Percentiles rank a stretch among this genome's conserved stretches.
phyloP scores from a whole-genome alignment of 2,797 vertebrate genomes.

The Acrossocheilus fasciatus region DNA sequence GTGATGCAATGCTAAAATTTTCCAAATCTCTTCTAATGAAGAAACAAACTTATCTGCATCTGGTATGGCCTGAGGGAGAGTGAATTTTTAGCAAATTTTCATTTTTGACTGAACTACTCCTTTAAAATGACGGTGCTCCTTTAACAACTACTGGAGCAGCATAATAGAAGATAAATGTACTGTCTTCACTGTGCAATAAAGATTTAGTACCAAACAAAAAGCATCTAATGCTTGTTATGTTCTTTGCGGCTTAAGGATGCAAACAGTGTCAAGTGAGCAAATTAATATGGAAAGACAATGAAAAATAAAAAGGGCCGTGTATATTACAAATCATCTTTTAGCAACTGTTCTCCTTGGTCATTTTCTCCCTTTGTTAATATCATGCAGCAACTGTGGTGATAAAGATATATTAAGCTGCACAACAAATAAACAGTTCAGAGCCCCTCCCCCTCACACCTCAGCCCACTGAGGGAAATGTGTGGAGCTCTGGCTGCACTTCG shows the following conservation, averaged over 20 bases:
- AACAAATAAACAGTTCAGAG: conserved; percentile 32
- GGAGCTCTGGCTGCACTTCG: conserved; percentile 2
- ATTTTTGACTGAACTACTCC: neutral
- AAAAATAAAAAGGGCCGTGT: neutral
- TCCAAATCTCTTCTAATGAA: neutral
- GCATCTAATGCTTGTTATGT: conserved; percentile 3
- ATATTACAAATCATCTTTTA: conserved; percentile 14
- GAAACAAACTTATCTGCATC: neutral
- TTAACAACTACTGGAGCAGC: conserved; percentile 7
- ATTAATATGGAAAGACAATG: conserved; percentile 10
- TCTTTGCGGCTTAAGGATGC: neutral
- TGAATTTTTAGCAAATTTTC: neutral
- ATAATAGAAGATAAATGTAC: conserved; percentile 12
- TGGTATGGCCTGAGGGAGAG: neutral
- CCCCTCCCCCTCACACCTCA: neutral
- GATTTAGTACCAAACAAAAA: conserved; percentile 23
- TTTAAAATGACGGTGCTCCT: neutral
- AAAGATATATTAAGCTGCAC: conserved; percentile 26
- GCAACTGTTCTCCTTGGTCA: neutral
- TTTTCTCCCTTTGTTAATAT: conserved; percentile 29
- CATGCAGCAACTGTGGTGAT: neutral
- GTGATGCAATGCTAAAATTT: neutral
- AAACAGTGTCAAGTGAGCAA: neutral
- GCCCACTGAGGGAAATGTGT: conserved; percentile 22
- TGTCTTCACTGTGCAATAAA: conserved; percentile 19